Evolutionary conservation across 2,888 invertebrate species (phyloP), one percentile per base, ranked within the genome.

Genomic region (Eupithecia vulgata): DNA sequence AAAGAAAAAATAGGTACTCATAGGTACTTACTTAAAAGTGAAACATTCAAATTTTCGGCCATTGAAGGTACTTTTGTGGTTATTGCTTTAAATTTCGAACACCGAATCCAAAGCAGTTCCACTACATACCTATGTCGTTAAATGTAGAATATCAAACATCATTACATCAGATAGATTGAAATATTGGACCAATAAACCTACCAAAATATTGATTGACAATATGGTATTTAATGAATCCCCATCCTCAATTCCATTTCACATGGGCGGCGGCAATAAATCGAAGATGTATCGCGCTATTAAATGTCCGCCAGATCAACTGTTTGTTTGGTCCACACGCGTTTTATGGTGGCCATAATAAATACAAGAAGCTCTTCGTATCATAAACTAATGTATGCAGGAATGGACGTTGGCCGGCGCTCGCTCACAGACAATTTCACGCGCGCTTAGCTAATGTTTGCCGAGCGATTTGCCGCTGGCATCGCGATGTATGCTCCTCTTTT

Each of bases 361-460:
- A 83, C 81, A 80, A 82, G 82, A 82, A 84, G 84, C 81, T 80
- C 76, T 82, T 78, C 76, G 81, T 82, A 81, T 82, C 81, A 83
- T 84, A 85, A 84, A 83, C 83, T 86, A 87, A 86, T 86, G 83
- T 86, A 88, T 86, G 87, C 87, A 83, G 83, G 80, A 84, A 85
- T 84, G 86, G 85, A 81, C 83, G 82, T 80, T 81, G 85, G 80
- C 81, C 81, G 82, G 78, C 81, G 82, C 78, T 77, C 79, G 80
- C 80, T 81, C 87, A 85, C 86, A 90, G 88, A 90, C 89, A 90
- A 91, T 91, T 91, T 92, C 88, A 91, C 91, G 90, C 88, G 88
- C 88, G 89, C 90, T 91, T 90, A 88, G 85, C 88, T 88, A 89
- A 91, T 91, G 88, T 92, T 92, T 91, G 89, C 90, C 88, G 84